Conservation (phyloP, 2,888 invertebrate species). For the Apocheima hispidaria region DNA sequence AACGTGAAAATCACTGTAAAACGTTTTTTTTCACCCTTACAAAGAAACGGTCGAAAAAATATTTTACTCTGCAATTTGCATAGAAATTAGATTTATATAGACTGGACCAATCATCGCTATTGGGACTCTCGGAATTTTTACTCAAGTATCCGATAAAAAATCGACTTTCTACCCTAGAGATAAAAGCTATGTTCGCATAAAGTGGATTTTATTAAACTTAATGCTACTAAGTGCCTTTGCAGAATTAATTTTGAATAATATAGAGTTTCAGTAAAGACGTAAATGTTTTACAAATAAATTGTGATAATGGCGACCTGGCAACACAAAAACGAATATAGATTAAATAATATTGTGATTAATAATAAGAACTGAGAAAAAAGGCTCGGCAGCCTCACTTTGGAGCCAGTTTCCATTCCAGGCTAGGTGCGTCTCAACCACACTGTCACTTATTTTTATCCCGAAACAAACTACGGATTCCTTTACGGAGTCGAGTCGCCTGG, state of each 20-base stretch:
- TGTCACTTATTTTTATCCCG: no score
- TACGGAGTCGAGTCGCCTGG: no score
- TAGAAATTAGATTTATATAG: slow-evolving; percentile 56
- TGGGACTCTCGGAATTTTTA: slow-evolving; percentile 26
- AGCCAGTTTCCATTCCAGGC: no score
- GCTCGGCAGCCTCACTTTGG: no score
- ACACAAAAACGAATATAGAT: no score
- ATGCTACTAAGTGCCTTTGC: slow-evolving; percentile 4
- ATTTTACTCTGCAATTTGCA: slow-evolving; percentile 50
- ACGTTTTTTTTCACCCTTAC: slow-evolving; percentile 20
- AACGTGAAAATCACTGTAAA: slow-evolving; percentile 20
- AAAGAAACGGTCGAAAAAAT: slow-evolving; percentile 27
- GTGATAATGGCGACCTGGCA: no score
- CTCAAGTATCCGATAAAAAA: not conserved
- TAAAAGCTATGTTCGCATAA: not conserved
- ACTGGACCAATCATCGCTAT: slow-evolving; percentile 48
- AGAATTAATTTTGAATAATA: slow-evolving; percentile 23
- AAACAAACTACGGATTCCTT: no score
- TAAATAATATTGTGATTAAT: no score
- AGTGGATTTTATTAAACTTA: not conserved
- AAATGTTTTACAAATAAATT: not conserved
- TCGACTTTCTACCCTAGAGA: not conserved
- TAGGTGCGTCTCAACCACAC: no score
- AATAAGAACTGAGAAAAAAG: no score
- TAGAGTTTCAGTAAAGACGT: slow-evolving; percentile 2